Conservation (phyloP, 2,888 invertebrate species). For the Parnassius smintheus region DNA sequence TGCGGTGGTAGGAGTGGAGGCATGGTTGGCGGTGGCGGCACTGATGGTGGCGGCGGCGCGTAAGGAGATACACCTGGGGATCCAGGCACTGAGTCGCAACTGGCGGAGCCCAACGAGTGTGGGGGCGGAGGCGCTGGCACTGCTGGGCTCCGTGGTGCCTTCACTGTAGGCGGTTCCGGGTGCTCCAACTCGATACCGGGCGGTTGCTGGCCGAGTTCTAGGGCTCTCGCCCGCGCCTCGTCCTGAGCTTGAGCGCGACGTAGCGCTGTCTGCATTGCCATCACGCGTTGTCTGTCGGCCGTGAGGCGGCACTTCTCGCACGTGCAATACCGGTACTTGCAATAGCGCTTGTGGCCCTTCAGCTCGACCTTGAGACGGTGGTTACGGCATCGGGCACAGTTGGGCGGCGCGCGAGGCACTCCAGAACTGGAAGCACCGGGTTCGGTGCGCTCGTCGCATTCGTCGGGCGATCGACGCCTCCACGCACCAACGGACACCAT, state of each 20-base stretch:
- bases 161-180: slow-evolving; percentile 69
- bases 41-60: slow-evolving; percentile 79
- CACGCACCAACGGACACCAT: slow-evolving; percentile 76
- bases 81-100: slow-evolving; percentile 68
- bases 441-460: slow-evolving; percentile 73
- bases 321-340: slow-evolving; percentile 90
- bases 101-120: slow-evolving; percentile 63
- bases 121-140: slow-evolving; percentile 57
- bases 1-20: slow-evolving; percentile 73
- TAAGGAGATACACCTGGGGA: slow-evolving; percentile 70
- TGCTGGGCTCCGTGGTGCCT: slow-evolving; percentile 65
- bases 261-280: slow-evolving; percentile 93
- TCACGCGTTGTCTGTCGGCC: slow-evolving; percentile 92
- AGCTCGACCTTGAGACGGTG: slow-evolving; percentile 93
- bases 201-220: slow-evolving; percentile 63
- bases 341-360: slow-evolving; percentile 96
- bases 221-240: slow-evolving; percentile 82
- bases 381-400: slow-evolving; percentile 95
- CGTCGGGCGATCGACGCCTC: slow-evolving; percentile 73
- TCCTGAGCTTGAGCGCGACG: slow-evolving; percentile 93
- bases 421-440: slow-evolving; percentile 79
- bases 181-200: slow-evolving; percentile 70
- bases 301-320: slow-evolving; percentile 94
- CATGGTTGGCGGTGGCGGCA: slow-evolving; percentile 78
- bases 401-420: slow-evolving; percentile 90